Base-by-base conservation (phyloP, 2,113 vertebrate genomes). In the Paedocypris sp. region DNA sequence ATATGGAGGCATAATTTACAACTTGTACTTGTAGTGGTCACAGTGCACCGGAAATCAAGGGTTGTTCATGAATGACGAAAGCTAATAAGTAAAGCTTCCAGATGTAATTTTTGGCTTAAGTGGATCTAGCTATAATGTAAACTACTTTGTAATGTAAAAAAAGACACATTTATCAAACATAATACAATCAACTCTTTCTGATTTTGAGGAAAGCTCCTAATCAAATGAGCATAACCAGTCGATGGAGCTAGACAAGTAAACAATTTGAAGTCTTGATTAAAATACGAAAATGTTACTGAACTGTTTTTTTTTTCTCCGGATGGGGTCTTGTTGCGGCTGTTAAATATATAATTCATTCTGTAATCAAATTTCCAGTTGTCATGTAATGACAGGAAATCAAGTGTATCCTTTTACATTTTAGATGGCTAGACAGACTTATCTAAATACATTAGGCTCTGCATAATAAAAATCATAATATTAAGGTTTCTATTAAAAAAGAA, bases 391-490 rank as follows among this genome's bases (percentile, higher is more conserved):
- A 85, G 83, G 75, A 83, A 82, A 85, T 85, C 80, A 87, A 83
- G 72, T 76, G 77, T 66, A 74, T 68, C 77, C 78, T 80, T 72
- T 79, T 81, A 77, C 71, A 75, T 77, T 82, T 78, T 80, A 78
- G 73, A 79, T 75, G 1, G 73, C 82, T 80, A 75, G 77, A 81
- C 78, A 82, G 80, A 83, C 75, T 76, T 81, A 81, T 84, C 77
- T 81, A 80, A 82, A 82, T 83, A 82, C 79, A 85, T 79, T 83
- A 85, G 82, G 82, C 64, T 75, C 82, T 83, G 79, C 66, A 83
- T 85, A 81, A 85, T n/a, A 80, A 85, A 83, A 87, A 80, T 73
- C 73, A 60, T 70, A 76, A 79, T 84, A 84, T 83, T 82, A 83
- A 82, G 85, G 75, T 84, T 88, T 88, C 82, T 78, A 86, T 85